Conservation (phyloP, 2,797 vertebrate genomes). For the Thamnophis elegans region DNA sequence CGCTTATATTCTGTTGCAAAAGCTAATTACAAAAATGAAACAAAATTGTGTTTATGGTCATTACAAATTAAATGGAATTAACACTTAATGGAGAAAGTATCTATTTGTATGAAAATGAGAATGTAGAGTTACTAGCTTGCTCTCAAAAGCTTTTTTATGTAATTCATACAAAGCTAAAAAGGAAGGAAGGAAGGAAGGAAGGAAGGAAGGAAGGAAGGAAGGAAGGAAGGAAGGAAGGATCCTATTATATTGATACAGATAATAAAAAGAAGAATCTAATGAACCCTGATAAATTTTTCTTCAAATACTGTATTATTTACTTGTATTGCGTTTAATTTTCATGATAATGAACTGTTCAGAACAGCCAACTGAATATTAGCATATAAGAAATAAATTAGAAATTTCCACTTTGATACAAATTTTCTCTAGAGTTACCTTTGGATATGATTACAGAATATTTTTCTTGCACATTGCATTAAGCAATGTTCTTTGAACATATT, state of each 20-base stretch:
- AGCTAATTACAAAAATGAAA: neutral
- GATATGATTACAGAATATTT: slow-evolving; percentile 59
- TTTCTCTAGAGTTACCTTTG: slow-evolving; percentile 56
- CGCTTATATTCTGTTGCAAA: neutral
- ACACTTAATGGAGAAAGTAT: neutral
- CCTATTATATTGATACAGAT: slow-evolving; percentile 37
- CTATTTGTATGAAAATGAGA: slow-evolving; percentile 37
- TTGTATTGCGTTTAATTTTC: slow-evolving; percentile 66
- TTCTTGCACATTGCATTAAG: slow-evolving; percentile 51
- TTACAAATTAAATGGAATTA: slow-evolving; percentile 4
- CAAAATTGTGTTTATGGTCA: accelerated
- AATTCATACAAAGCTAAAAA: slow-evolving; percentile 56
- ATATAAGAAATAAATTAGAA: slow-evolving; percentile 62
- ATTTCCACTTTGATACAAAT: slow-evolving; percentile 54
- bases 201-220: neutral
- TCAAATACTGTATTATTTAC: slow-evolving; percentile 60
- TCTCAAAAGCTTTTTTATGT: slow-evolving; percentile 41
- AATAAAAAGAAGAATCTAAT: slow-evolving; percentile 65
- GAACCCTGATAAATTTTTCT: slow-evolving; percentile 38
- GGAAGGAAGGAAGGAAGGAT: neutral
- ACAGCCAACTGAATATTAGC: slow-evolving; percentile 62
- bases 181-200: neutral
- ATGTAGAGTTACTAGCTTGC: neutral
- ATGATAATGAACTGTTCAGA: slow-evolving; percentile 61
- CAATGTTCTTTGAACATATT: slow-evolving; percentile 52